A percentile compares a stretch with the other conserved stretches of the same genome.
phyloP scores from a whole-genome alignment of 2,888 invertebrate genomes.

The Clusia tigrina region DNA sequence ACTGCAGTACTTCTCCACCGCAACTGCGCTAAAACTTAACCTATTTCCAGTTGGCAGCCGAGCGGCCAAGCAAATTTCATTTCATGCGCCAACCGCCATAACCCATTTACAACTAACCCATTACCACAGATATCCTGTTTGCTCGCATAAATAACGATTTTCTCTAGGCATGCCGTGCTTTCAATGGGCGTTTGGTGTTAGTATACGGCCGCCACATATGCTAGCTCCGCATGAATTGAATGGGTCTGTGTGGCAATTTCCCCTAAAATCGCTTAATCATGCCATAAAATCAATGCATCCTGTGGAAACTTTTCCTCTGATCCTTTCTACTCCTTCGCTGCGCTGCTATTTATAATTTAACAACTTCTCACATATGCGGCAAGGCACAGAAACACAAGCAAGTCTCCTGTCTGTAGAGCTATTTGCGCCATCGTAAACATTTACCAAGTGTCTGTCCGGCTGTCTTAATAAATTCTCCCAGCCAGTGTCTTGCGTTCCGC shows the following conservation, averaged over 20 bases:
- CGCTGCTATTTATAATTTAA: not conserved
- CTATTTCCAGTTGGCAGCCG: not conserved
- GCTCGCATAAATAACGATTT: too few relatives aligned
- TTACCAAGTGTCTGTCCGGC: not conserved
- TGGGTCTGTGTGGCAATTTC: not conserved
- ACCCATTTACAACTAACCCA: not conserved
- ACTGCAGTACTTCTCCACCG: too few relatives aligned
- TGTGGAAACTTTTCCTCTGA: not conserved
- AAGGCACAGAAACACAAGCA: not conserved
- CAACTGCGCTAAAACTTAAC: not conserved
- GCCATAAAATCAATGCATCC: slow-evolving; percentile 2
- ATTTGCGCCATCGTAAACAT: not conserved
- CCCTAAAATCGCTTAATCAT: not conserved
- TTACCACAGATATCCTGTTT: not conserved
- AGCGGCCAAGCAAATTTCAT: not conserved
- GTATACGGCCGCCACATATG: too few relatives aligned
- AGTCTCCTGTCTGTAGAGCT: not conserved
- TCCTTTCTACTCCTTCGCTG: not conserved
- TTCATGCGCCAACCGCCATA: not conserved
- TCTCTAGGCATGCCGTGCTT: too few relatives aligned
- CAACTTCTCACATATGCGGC: not conserved
- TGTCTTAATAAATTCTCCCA: slow-evolving; percentile 17
- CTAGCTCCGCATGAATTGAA: not conserved
- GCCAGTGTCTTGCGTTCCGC: not conserved
- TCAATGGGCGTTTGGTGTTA: too few relatives aligned